Base-by-base conservation (phyloP, 2,888 invertebrate genomes). In the Trisateles emortualis region DNA sequence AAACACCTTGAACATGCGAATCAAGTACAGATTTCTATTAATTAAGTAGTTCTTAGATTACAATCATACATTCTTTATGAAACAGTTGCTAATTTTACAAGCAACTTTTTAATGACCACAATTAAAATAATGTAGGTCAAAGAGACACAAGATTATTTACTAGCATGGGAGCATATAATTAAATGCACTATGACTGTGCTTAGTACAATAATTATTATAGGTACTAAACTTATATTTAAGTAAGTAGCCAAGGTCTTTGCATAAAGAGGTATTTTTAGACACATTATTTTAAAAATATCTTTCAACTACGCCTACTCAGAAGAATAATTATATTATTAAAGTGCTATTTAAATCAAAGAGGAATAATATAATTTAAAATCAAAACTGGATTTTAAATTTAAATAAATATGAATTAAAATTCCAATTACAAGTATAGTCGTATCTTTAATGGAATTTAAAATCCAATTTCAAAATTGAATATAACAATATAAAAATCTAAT, bases 111-210 rank as follows among this genome's bases (percentile, higher is more conserved):
- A 41, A 41, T 41, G 29, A 26, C 26, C 35, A 30, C 10, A 22
- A 48, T 54, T 41, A 47, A 47, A 53, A 30, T 32, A n/a, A 50
- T 42, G 32, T 48, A 42, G 32, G 42, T 32, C 42, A 32, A 19
- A 39, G 11, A 30, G 42, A 42, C 36, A 17, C n/a, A n/a, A n/a
- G 33, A 11, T 10, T 33, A 33, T 22, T 45, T 24, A 9, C n/a
- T n/a, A 35, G 1, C 13, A 39, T 38, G 38, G n/a, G 2, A 19
- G n/a, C 19, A 11, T 22, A 19, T 22, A 16, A 45, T 22, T 43
- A 43, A 43, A 17, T 32, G 32, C 30, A 43, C 22, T 11, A 32
- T 13, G 32, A 32, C 22, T 16, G 19, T 22, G 13, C 1, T 19
- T 22, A 19, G 19, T 8, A 13, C 39, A 8, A 10, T n/a, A 17